Percentiles rank a stretch among this genome's conserved stretches.
These are phyloP conservation scores for Parambassis ranga DNA, from an alignment of 2,797 vertebrate genomes.

Conservation along the genomic window DNA sequence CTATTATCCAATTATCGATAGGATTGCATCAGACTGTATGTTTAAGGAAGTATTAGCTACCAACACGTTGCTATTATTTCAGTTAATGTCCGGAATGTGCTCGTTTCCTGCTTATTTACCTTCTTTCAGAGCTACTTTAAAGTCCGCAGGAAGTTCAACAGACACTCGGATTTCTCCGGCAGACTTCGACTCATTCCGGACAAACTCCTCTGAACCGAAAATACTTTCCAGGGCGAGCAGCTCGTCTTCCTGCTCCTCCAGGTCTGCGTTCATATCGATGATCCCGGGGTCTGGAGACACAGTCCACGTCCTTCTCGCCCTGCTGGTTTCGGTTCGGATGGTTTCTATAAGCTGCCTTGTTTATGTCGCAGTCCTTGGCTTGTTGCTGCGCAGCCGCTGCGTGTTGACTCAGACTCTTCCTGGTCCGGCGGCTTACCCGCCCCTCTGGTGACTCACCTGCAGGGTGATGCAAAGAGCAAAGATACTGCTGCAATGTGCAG, in stretches of 20 bases:
- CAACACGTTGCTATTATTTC: too few relatives aligned
- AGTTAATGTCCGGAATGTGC: neutral
- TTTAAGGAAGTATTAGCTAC: too few relatives aligned
- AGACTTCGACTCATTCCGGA: conserved; percentile 77
- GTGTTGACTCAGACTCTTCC: neutral
- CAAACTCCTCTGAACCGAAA: conserved; percentile 84
- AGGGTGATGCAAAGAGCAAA: too few relatives aligned
- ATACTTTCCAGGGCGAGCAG: conserved; percentile 88
- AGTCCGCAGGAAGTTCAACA: conserved; percentile 81
- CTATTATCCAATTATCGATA: too few relatives aligned
- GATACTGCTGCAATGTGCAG: too few relatives aligned
- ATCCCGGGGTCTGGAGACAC: too few relatives aligned
- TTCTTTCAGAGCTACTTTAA: conserved; percentile 77
- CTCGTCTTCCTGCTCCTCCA: conserved; percentile 88
- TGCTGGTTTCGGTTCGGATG: neutral
- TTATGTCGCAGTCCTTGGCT: too few relatives aligned
- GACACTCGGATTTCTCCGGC: conserved; percentile 85
- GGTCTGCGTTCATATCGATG: conserved; percentile 81
- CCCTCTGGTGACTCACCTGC: neutral
- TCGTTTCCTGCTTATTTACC: conserved; percentile 70
- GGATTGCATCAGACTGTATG: too few relatives aligned
- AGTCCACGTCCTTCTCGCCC: rapidly evolving
- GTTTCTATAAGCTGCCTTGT: too few relatives aligned
- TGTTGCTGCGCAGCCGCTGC: neutral
- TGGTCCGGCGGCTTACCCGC: neutral